Conservation (phyloP, 2,888 invertebrate genomes). For the Beris morrisii region DNA sequence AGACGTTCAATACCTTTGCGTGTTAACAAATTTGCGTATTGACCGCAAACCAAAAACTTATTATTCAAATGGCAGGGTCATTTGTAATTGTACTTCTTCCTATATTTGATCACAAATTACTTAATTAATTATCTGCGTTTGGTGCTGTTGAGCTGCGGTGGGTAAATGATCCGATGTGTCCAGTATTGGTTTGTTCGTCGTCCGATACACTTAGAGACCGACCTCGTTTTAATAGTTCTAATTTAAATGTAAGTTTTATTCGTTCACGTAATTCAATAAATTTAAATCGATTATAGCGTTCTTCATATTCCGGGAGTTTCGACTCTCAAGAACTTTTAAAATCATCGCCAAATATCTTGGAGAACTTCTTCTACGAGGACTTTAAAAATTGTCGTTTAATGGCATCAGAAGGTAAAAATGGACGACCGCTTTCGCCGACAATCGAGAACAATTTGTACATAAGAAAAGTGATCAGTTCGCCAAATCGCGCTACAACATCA, state of each 20-base stretch:
- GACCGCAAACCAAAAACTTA: conserved; percentile 21
- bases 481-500: conserved; percentile 35
- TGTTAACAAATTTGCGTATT: conserved; percentile 28
- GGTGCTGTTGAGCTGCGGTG: conserved; percentile 8
- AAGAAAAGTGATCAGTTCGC: conserved; percentile 51
- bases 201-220: neutral
- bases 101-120: conserved; percentile 34
- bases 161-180: conserved; percentile 25
- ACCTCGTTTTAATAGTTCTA: neutral
- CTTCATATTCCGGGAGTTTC: conserved; percentile 16
- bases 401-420: conserved; percentile 38
- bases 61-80: conserved; percentile 19
- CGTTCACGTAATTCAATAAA: no score
- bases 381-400: conserved; percentile 41
- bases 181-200: conserved; percentile 12
- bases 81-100: conserved; percentile 29
- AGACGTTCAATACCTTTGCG: conserved; percentile 19
- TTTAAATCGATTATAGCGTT: conserved; percentile 10
- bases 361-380: conserved; percentile 53
- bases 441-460: conserved; percentile 53
- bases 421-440: conserved; percentile 48
- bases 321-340: conserved; percentile 49
- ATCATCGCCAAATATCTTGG: conserved; percentile 55
- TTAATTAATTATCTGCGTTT: conserved; percentile 31
- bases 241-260: no score